phyloP scores from a whole-genome alignment of 2,113 vertebrate genomes.

The Centropus unirufus region DNA sequence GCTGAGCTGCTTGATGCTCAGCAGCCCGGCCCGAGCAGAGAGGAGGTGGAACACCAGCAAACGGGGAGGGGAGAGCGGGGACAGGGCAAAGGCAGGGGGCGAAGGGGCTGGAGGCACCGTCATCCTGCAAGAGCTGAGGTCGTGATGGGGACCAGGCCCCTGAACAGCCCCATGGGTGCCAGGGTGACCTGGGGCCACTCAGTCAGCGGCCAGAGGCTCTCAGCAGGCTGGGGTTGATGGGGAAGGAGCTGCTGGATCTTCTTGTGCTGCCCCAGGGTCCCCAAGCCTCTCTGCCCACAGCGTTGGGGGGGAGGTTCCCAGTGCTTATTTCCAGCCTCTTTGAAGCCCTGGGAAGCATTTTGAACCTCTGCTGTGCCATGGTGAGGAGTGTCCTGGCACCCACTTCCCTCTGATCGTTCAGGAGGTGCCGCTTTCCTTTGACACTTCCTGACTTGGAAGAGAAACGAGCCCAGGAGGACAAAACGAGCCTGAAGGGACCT shows the following conservation, averaged over 20 bases:
- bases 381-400: rapidly evolving
- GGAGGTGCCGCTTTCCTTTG: background rate
- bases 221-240: background rate
- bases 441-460: background rate
- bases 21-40: rapidly evolving
- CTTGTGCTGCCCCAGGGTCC: background rate
- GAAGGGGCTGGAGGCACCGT: rapidly evolving
- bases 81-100: too few relatives aligned
- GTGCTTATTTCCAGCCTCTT: background rate
- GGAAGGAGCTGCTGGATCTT: background rate
- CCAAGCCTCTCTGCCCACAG: rapidly evolving
- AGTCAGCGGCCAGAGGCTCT: rapidly evolving
- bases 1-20: background rate
- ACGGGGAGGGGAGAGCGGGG: background rate
- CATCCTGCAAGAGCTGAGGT: rapidly evolving
- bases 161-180: rapidly evolving
- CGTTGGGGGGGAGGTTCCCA: too few relatives aligned
- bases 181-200: background rate
- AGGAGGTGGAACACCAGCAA: background rate
- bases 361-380: rapidly evolving
- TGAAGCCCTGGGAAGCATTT: background rate
- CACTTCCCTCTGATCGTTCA: rapidly evolving
- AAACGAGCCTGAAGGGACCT: rapidly evolving
- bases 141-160: rapidly evolving
- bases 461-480: background rate